Conservation (phyloP, 1,140 invertebrate genomes). For the Drosophila novamexicana region DNA sequence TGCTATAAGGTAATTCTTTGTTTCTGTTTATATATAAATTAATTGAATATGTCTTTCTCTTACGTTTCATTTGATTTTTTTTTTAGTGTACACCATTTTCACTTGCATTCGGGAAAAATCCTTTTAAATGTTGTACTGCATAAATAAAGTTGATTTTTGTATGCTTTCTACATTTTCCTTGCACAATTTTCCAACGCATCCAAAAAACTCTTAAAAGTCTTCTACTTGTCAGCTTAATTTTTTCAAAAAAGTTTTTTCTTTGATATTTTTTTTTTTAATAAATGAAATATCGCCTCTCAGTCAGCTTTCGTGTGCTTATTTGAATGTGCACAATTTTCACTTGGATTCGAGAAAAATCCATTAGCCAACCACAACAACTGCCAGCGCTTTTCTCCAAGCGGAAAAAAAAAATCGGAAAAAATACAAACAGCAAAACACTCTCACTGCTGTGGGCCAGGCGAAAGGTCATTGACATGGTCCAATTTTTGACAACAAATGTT, state of each 20-base stretch:
- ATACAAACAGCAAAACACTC: conserved; percentile 57
- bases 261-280: not conserved
- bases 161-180: too few relatives aligned
- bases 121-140: too few relatives aligned
- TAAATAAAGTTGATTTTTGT: too few relatives aligned
- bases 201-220: not conserved
- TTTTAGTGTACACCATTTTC: too few relatives aligned
- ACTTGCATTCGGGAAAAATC: too few relatives aligned
- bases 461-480: conserved; percentile 83
- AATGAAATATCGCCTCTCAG: not conserved
- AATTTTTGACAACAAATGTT: conserved; percentile 55
- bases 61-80: too few relatives aligned
- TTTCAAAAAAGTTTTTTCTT: not conserved
- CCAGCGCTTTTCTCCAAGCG: conserved; percentile 36
- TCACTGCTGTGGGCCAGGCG: conserved; percentile 65
- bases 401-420: conserved; percentile 25
- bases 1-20: too few relatives aligned
- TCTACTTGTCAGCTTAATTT: not conserved
- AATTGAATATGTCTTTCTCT: too few relatives aligned
- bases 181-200: too few relatives aligned
- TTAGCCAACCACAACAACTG: conserved; percentile 35
- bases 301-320: not conserved
- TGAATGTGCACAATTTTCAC: not conserved
- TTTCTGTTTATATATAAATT: too few relatives aligned
- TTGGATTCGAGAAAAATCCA: conserved; percentile 54